phyloP scores from a whole-genome alignment of 2,113 vertebrate species.

The Donacobius atricapilla region DNA sequence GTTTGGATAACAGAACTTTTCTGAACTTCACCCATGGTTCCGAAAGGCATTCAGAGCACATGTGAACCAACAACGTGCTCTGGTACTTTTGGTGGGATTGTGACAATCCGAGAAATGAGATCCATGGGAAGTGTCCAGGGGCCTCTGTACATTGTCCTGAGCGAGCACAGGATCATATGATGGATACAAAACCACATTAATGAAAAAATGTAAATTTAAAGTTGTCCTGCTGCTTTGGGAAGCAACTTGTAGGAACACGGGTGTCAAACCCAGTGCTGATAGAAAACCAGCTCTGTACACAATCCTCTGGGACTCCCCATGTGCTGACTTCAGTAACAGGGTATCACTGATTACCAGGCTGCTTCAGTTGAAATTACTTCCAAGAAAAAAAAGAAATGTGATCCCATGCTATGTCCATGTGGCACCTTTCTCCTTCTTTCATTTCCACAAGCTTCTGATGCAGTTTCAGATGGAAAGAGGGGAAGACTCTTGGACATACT shows the following conservation, averaged over 20 bases:
- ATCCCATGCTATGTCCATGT: neutral
- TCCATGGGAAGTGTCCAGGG: neutral
- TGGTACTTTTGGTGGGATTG: neutral
- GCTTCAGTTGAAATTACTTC: neutral
- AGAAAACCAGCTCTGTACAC: neutral
- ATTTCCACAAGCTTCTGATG: neutral
- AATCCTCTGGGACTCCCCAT: neutral
- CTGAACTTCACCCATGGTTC: neutral
- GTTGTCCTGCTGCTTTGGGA: neutral
- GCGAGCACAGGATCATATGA: neutral
- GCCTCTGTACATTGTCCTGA: neutral
- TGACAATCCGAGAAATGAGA: neutral
- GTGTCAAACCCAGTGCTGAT: neutral
- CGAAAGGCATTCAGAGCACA: neutral
- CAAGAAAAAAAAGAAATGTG: neutral
- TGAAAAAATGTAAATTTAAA: neutral
- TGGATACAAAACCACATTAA: neutral
- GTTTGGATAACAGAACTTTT: neutral
- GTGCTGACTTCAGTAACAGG: neutral
- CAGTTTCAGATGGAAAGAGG: neutral
- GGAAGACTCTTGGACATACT: neutral
- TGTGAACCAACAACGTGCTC: neutral
- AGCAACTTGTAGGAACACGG: neutral
- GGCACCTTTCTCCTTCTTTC: neutral
- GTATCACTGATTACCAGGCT: neutral